Base-by-base conservation (phyloP, 2,113 vertebrate genomes). In the Cyanoderma ruficeps region DNA sequence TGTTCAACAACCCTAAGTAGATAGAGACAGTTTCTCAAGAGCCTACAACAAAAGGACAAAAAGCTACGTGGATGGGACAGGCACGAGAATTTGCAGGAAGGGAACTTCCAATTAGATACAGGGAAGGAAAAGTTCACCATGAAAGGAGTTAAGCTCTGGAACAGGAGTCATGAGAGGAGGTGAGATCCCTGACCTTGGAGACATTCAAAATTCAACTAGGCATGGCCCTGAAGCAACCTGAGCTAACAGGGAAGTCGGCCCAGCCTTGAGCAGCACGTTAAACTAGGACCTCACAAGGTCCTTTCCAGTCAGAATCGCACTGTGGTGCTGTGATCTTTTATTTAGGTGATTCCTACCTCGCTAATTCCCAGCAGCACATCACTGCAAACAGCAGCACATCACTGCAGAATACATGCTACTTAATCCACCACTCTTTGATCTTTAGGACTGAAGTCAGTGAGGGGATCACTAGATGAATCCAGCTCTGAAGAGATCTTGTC, bases 281-380 rank as follows among this genome's bases (percentile, higher is more conserved):
- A 65, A 87, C 60, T 27, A 77, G 37, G 77, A 93, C 31, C 49
- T 80, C 67, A 77, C 3, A 3, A 90, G 37, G 74, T 79, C 61
- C 59, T 50, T 94, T 88, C 78, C 74, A 89, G 60, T 44, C 84
- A 70, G 79, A 94, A 68, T 24, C 65, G 47, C 67, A 25, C 31
- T 41, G 16, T 52, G 52, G 14, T 56, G 50, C 83, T 86, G 35
- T 93, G 80, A 90, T 89, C 82, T 89, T 94, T 90, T 80, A 90
- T 86, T 90, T 70, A 92, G 83, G 55, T 74, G 71, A 92, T 89
- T 93, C 87, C 91, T 71, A 64, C 56, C 79, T 63, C 9, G 8
- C 82, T 94, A 95, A 93, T 87, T 78, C 84, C 93, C 92, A 88
- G 82, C 61, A 79, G 83, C 85, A 80, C 11, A 7, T 79, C 89